phyloP scores from a whole-genome alignment of 2,113 vertebrate genomes.

The Myrmecophaga tridactyla region DNA sequence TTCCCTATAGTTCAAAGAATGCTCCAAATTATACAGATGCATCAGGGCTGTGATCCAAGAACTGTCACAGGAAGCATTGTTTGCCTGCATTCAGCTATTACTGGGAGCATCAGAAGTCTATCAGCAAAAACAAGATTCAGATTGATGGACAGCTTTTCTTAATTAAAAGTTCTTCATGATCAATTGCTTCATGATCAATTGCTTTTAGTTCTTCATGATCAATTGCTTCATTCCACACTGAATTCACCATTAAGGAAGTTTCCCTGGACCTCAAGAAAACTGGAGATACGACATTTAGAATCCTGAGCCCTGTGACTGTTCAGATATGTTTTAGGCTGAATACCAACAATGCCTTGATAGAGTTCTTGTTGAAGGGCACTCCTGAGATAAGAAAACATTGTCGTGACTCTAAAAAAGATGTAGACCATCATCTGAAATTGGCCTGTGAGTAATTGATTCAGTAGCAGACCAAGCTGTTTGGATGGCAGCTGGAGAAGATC shows the following conservation, averaged over 20 bases:
- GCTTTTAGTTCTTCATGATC: constrained; percentile 98
- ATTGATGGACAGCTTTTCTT: constrained; percentile 98
- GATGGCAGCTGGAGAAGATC: constrained; percentile 95
- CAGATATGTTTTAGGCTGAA: constrained; percentile 97
- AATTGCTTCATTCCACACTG: constrained; percentile 99
- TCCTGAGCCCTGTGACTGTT: too few species aligned
- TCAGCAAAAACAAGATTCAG: too few species aligned
- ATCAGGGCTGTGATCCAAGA: too few species aligned
- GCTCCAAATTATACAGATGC: constrained; percentile 98
- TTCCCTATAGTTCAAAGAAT: constrained; percentile 98
- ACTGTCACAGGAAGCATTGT: too few species aligned
- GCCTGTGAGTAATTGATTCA: constrained; percentile 99
- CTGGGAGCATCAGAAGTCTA: too few species aligned
- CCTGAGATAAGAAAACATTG: constrained; percentile 99
- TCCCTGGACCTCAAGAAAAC: constrained; percentile 99
- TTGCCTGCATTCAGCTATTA: too few species aligned
- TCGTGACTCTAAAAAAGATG: constrained; percentile 98
- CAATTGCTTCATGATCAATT: constrained; percentile 99
- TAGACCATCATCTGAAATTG: constrained; percentile 96
- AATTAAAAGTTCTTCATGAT: constrained; percentile 99
- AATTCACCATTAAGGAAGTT: constrained; percentile 99
- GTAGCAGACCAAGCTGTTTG: constrained; percentile 95
- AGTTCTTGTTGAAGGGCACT: constrained; percentile 98
- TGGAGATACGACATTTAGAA: too few species aligned
- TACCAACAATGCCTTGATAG: constrained; percentile 98